A percentile compares a stretch with the other conserved stretches of the same genome.
These are phyloP conservation scores for Psilopogon haemacephalus DNA, from an alignment of 2,113 vertebrate genomes.

Conservation along the genomic window DNA sequence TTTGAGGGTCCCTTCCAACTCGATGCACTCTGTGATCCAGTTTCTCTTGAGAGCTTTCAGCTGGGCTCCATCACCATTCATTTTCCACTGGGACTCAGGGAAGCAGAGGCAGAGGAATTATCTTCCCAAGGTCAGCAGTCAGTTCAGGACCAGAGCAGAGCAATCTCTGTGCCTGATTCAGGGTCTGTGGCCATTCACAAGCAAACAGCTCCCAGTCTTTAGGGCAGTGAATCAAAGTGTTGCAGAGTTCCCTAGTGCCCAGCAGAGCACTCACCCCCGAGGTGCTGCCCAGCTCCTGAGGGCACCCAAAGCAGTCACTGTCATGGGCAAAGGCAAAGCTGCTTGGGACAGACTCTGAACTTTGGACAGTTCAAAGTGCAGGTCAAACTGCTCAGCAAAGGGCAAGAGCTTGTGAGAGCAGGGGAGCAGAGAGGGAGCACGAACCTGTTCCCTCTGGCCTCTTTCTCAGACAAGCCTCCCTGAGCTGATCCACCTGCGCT, in stretches of 20 bases:
- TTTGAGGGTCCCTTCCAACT: no score
- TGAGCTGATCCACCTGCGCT: neutral
- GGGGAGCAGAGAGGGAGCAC: neutral
- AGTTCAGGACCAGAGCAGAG: neutral
- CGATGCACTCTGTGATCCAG: no score
- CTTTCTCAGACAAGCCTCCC: neutral
- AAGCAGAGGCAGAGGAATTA: neutral
- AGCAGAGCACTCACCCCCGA: neutral
- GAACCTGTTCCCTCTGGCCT: neutral
- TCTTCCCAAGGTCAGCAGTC: neutral
- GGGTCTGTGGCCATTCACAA: neutral
- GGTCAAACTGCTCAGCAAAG: neutral
- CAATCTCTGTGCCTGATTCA: neutral
- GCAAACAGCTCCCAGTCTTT: neutral
- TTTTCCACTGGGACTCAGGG: neutral
- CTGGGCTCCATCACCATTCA: neutral
- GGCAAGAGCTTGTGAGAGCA: neutral
- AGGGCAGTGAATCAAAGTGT: neutral
- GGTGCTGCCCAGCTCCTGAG: neutral
- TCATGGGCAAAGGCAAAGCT: neutral
- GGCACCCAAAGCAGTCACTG: neutral
- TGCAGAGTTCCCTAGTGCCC: fast-evolving
- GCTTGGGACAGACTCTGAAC: neutral
- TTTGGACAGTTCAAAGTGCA: neutral
- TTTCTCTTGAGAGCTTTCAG: neutral